phyloP scores from a whole-genome alignment of 2,113 vertebrate species.

The Dermatemys mawii region DNA sequence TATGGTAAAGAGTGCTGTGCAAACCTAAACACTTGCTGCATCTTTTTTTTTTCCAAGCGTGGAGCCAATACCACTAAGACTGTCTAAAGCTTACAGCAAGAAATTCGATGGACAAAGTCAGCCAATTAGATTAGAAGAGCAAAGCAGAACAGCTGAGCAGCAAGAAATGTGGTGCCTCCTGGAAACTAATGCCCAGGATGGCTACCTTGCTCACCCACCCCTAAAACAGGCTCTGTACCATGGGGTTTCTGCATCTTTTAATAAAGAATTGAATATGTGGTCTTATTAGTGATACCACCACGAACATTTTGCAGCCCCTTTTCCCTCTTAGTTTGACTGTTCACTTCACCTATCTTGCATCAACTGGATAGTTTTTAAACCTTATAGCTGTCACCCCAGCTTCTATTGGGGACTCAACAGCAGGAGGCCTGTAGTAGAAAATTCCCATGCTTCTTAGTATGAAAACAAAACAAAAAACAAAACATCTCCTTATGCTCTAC shows the following conservation, averaged over 20 bases:
- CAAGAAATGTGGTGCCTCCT: not conserved
- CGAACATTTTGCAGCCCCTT: not conserved
- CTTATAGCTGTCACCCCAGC: not conserved
- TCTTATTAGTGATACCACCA: not conserved
- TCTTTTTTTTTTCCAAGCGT: not conserved
- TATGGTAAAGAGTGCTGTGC: not conserved
- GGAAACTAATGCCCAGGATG: not conserved
- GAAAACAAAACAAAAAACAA: not conserved
- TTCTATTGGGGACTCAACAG: not conserved
- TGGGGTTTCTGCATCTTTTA: not conserved
- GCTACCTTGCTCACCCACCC: not conserved
- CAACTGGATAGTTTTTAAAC: not conserved
- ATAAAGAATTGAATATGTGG: not conserved
- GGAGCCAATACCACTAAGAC: not conserved
- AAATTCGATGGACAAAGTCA: not conserved
- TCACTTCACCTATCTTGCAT: not conserved
- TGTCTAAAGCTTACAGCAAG: not conserved
- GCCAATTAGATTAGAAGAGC: not conserved
- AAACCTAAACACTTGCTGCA: not conserved
- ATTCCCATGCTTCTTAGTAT: not conserved
- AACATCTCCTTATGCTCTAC: accelerated
- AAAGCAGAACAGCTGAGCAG: not conserved
- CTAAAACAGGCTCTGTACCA: not conserved
- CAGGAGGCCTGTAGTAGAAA: not conserved
- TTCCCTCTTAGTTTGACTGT: not conserved